Evolutionary conservation across 2,113 vertebrate species (phyloP), one percentile per base, ranked within the genome.

Genomic region (Ramphastos sulfuratus): DNA sequence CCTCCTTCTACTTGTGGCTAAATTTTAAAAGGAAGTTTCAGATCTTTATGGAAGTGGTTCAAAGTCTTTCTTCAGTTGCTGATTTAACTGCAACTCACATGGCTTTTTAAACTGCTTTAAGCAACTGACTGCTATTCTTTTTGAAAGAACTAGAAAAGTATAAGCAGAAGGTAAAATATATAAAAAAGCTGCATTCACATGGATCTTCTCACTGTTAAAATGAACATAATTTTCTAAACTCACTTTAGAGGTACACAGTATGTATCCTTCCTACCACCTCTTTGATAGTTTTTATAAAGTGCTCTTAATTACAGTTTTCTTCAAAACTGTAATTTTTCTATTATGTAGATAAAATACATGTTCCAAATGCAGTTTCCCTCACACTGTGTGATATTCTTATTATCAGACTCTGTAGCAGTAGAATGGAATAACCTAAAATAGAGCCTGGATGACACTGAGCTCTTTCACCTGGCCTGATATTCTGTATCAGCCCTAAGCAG

Each of bases 101-200:
- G 93, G 54, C 3, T 82, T 93, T 77, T 80, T 94, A 83, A 96
- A 92, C 92, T 82, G 89, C 92, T 86, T 95, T 95, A 94, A 94
- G 80, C 81, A 75, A 86, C 71, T 90, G 90, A 81, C 90, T 91
- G 91, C 93, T 97, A 88, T 96, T 96, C 96, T 97, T 94, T 94
- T 94, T 48, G 92, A 91, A 96, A 85, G 91, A 80, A 94, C 70
- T 75, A 93, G 67, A 97, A 86, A 92, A 92, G 95, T 81, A 67
- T 67, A 93, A 97, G 94, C 96, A 96, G 96, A 96, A 92, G 97
- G 97, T 95, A 89, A 94, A 97, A 96, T 94, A 44, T 85, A 94
- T 92, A 82, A 82, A 96, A 96, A 94, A 95, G 92, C 92, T 91
- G 60, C 46, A 77, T 92, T 96, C 91, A 79, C 59, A 16, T 11